phyloP scores from a whole-genome alignment of 1,140 invertebrate genomes.

The Lycorma delicatula region DNA sequence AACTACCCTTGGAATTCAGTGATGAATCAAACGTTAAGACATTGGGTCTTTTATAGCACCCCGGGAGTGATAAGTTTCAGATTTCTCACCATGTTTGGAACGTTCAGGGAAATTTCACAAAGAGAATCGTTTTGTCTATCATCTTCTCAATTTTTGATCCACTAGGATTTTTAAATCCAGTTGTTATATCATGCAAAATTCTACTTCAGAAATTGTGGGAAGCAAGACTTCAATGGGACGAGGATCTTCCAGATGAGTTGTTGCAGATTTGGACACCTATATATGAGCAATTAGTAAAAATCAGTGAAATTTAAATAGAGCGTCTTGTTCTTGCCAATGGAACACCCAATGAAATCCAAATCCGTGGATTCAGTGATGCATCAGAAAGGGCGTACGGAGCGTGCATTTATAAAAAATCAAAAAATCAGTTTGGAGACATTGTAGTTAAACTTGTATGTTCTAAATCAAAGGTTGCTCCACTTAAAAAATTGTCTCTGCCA shows the following conservation, averaged over 20 bases:
- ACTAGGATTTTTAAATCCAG: background rate
- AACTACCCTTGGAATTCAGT: too few relatives aligned
- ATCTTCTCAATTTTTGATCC: background rate
- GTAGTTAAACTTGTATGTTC: conserved; percentile 26
- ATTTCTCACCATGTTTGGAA: background rate
- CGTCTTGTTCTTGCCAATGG: background rate
- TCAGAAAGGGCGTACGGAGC: conserved; percentile 29
- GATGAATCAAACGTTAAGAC: too few relatives aligned
- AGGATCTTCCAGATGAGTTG: conserved; percentile 19
- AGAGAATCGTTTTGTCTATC: background rate
- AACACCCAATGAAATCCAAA: conserved; percentile 12
- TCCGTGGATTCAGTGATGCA: conserved; percentile 33
- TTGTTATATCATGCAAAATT: background rate
- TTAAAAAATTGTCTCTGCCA: conserved; percentile 35
- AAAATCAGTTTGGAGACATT: background rate
- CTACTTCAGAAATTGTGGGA: conserved; percentile 14
- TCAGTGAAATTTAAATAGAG: conserved; percentile 2
- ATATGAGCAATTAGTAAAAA: background rate
- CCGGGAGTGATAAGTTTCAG: background rate
- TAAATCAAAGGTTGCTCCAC: conserved; percentile 37
- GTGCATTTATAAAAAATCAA: conserved; percentile 23
- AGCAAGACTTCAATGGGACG: conserved; percentile 27
- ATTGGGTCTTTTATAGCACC: background rate
- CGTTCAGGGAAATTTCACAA: background rate
- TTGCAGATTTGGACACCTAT: conserved; percentile 21